A percentile compares a stretch with the other conserved stretches of the same genome.
These are phyloP conservation scores for Gallinago media DNA, from an alignment of 2,113 vertebrate species.

Conservation along the genomic window DNA sequence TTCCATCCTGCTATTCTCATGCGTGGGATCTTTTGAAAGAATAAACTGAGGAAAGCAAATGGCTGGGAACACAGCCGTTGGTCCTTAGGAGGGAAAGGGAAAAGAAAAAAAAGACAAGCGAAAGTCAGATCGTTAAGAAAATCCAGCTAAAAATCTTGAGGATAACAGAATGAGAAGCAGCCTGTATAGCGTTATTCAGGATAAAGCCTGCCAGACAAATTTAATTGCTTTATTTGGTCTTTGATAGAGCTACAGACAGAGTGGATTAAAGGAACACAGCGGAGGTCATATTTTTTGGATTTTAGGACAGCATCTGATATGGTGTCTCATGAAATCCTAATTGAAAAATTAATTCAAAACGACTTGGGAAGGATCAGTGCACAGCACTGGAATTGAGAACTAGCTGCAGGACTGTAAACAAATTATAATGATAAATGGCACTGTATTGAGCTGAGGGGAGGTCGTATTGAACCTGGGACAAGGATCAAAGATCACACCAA, in stretches of 20 bases:
- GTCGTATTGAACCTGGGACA: neutral
- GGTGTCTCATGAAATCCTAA: neutral
- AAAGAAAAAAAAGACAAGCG: neutral
- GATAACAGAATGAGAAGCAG: neutral
- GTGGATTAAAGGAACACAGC: neutral
- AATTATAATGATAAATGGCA: conserved; percentile 34
- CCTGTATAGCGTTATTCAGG: neutral
- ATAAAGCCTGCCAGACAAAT: conserved; percentile 44
- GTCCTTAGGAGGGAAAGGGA: neutral
- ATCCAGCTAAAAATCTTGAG: neutral
- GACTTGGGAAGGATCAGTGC: conserved; percentile 41
- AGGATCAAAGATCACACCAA: neutral
- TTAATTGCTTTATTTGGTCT: conserved; percentile 58
- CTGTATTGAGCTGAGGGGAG: conserved; percentile 16
- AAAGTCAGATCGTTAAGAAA: neutral
- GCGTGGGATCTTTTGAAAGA: neutral
- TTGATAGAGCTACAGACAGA: conserved; percentile 23
- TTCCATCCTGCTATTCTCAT: neutral
- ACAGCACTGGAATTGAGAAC: neutral
- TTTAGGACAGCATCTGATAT: conserved; percentile 35
- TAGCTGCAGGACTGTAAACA: conserved; percentile 51
- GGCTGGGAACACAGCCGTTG: neutral
- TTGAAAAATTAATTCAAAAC: conserved; percentile 65
- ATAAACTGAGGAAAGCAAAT: neutral
- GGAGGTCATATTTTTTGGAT: neutral